Evolutionary conservation across 2,888 invertebrate species (phyloP).

Genomic region (Pseudeuparius sepicola): DNA sequence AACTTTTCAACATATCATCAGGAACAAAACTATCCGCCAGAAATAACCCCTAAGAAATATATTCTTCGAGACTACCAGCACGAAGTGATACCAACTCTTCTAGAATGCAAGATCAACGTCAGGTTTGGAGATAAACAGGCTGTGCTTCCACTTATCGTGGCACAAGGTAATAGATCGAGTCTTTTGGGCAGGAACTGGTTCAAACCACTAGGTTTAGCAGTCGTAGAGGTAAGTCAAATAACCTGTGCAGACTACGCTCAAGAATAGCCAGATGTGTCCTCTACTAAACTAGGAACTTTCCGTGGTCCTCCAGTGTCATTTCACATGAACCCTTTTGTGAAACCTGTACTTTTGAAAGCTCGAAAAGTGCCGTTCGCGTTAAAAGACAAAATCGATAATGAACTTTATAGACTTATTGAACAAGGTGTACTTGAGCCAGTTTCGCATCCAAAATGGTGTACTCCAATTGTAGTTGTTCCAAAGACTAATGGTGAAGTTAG

Average conservation of each 20-base stretch:
- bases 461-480: slow-evolving; percentile 25
- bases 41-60: no score
- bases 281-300: slow-evolving; percentile 8
- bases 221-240: slow-evolving; percentile 1
- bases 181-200: slow-evolving; percentile 14
- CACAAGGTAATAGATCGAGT: slow-evolving; percentile 7
- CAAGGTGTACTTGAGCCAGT: slow-evolving; percentile 23
- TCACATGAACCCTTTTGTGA: slow-evolving; percentile 8
- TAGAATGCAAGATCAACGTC: slow-evolving; percentile 9
- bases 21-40: no score
- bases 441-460: slow-evolving; percentile 25
- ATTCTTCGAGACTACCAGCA: slow-evolving; percentile 13
- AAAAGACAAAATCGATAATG: slow-evolving; percentile 17
- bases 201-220: slow-evolving; percentile 4
- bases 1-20: no score
- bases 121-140: slow-evolving; percentile 3
- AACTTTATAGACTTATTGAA: slow-evolving; percentile 22
- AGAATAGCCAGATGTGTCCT: slow-evolving; percentile 12
- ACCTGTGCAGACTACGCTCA: neutral
- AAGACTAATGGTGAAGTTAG: slow-evolving; percentile 24
- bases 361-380: slow-evolving; percentile 20
- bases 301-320: slow-evolving; percentile 15
- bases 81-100: slow-evolving; percentile 8
- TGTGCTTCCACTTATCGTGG: slow-evolving; percentile 8
- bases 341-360: slow-evolving; percentile 11